Conservation (phyloP, 2,797 vertebrate species). For the Enteromius anoplus region DNA sequence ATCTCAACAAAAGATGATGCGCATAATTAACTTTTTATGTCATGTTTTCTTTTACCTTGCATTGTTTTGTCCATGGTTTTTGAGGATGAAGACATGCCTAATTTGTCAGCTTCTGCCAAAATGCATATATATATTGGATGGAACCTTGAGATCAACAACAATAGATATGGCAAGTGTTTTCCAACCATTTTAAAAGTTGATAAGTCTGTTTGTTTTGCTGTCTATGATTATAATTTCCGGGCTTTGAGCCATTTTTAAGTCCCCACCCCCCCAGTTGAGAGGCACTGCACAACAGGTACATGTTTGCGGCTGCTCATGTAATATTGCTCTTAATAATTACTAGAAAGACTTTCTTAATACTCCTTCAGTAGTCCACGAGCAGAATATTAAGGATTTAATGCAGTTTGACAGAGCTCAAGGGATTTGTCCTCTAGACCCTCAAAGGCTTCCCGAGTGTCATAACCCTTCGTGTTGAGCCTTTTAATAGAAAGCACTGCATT, state of each 20-base stretch:
- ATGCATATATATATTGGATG: neutral
- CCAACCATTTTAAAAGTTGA: neutral
- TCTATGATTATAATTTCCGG: neutral
- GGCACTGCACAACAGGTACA: constrained; percentile 11
- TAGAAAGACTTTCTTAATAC: constrained; percentile 33
- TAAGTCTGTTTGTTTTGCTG: neutral
- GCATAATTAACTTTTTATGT: neutral
- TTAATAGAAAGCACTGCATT: constrained; percentile 34
- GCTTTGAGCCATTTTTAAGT: neutral
- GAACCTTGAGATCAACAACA: neutral
- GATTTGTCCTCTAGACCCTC: constrained; percentile 66
- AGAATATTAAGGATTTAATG: constrained; percentile 60
- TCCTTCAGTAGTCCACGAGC: constrained; percentile 58
- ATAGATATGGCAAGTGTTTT: neutral
- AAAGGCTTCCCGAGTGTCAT: constrained; percentile 64
- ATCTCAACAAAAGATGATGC: neutral
- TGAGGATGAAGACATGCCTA: neutral
- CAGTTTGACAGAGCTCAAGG: constrained; percentile 76
- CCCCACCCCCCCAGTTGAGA: neutral
- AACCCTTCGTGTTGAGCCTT: constrained; percentile 66
- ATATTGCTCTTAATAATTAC: constrained; percentile 9
- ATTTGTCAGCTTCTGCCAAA: neutral
- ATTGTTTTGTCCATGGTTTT: neutral
- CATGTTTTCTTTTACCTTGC: neutral
- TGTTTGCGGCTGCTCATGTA: neutral